A percentile compares a stretch with the other conserved stretches of the same genome.
Conservation (phyloP, 2,113 vertebrate species). For the Oostethus manadensis region DNA sequence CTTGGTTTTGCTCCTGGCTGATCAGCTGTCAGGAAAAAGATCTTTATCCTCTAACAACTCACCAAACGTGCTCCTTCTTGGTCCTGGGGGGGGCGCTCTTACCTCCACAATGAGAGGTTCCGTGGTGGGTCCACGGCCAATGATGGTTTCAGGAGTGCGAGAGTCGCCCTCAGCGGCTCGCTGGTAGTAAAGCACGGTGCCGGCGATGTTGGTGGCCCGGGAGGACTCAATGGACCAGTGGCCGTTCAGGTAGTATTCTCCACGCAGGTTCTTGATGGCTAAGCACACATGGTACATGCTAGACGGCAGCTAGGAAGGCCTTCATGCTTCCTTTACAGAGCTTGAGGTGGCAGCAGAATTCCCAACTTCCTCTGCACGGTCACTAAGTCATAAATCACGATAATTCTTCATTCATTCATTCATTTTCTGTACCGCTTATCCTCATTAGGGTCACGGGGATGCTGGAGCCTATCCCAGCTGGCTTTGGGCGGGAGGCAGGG, state of each 20-base stretch:
- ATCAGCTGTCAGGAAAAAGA: conserved; percentile 74
- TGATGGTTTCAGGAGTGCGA: conserved; percentile 79
- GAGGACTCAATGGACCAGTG: conserved; percentile 88
- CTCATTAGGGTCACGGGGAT: no score
- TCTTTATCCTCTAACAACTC: neutral
- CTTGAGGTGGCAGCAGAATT: no score
- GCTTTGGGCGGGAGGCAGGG: no score
- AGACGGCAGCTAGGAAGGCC: no score
- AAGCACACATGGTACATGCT: neutral
- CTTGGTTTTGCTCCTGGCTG: conserved; percentile 85
- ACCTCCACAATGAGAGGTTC: conserved; percentile 93
- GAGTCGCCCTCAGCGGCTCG: conserved; percentile 79
- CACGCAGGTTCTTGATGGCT: conserved; percentile 87
- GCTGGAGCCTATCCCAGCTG: no score
- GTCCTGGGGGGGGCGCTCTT: conserved; percentile 15
- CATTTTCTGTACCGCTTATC: no score
- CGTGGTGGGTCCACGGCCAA: conserved; percentile 84
- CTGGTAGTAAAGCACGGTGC: conserved; percentile 85
- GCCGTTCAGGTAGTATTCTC: conserved; percentile 93
- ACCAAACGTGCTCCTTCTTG: no score
- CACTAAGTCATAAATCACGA: no score
- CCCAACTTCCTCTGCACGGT: no score
- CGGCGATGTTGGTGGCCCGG: conserved; percentile 72
- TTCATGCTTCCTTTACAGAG: no score
- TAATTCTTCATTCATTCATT: no score